A percentile compares a stretch with the other conserved stretches of the same genome.
phyloP scores from a whole-genome alignment of 2,888 invertebrate genomes.

The Sesamia inferens region DNA sequence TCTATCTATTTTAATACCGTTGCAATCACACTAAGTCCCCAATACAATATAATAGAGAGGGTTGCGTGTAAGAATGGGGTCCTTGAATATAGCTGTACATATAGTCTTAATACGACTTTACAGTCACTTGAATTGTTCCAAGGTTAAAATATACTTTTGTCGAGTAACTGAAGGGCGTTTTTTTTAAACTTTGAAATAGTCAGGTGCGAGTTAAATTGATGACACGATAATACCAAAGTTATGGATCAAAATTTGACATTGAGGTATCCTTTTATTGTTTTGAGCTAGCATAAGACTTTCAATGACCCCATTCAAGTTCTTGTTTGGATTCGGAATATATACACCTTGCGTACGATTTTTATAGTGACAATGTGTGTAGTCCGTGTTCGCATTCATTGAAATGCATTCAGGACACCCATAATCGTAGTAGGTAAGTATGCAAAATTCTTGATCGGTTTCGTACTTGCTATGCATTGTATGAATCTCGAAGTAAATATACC shows the following conservation, averaged over 20 bases:
- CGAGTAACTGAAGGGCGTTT: neutral
- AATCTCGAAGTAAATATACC: slow-evolving; percentile 13
- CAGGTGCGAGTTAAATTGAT: slow-evolving; percentile 7
- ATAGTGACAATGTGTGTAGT: slow-evolving; percentile 49
- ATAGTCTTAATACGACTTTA: neutral
- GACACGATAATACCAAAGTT: slow-evolving; percentile 7
- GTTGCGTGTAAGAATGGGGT: slow-evolving; percentile 30
- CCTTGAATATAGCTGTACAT: slow-evolving; percentile 2
- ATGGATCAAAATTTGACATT: slow-evolving; percentile 38
- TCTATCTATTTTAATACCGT: slow-evolving; percentile 12
- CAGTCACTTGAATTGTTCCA: slow-evolving; percentile 29
- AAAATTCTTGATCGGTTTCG: slow-evolving; percentile 56
- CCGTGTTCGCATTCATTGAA: slow-evolving; percentile 55
- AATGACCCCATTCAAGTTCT: slow-evolving; percentile 45
- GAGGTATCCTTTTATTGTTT: slow-evolving; percentile 48
- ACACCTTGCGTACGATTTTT: slow-evolving; percentile 42
- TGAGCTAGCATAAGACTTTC: slow-evolving; percentile 51
- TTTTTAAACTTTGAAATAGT: neutral
- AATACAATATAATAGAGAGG: slow-evolving; percentile 37
- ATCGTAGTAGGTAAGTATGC: slow-evolving; percentile 56
- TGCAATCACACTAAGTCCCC: slow-evolving; percentile 27
- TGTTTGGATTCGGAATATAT: slow-evolving; percentile 41
- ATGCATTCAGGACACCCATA: slow-evolving; percentile 63
- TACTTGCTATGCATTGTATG: slow-evolving; percentile 24
- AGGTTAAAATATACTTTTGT: slow-evolving; percentile 16